phyloP scores from a whole-genome alignment of 2,888 invertebrate species.

The Ophonus ardosiacus region DNA sequence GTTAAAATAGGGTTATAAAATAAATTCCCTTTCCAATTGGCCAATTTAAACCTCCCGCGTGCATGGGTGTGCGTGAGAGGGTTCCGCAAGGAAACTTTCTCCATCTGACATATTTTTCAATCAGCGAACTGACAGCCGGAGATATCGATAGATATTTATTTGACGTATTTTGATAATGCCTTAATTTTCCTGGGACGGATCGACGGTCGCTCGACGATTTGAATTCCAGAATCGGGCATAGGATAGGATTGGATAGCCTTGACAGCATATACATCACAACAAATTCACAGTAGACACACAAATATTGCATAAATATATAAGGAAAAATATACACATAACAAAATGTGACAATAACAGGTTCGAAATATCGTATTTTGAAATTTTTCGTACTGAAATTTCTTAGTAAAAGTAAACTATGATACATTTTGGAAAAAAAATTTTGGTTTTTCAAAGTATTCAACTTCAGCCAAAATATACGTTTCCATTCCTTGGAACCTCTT shows the following conservation, averaged over 20 bases:
- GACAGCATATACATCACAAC: slow-evolving; percentile 31
- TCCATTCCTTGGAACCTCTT: too few species aligned
- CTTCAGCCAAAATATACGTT: too few species aligned
- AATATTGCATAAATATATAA: not conserved
- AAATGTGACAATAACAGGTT: not conserved
- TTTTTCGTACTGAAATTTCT: too few species aligned
- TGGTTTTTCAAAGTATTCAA: too few species aligned
- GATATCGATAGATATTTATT: slow-evolving; percentile 60
- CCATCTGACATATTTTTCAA: slow-evolving; percentile 61
- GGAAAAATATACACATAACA: not conserved
- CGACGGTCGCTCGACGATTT: slow-evolving; percentile 16
- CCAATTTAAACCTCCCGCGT: not conserved
- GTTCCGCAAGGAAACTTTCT: slow-evolving; percentile 5
- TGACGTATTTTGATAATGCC: slow-evolving; percentile 59
- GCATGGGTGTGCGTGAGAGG: not conserved
- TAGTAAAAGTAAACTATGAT: too few species aligned
- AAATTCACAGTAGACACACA: not conserved
- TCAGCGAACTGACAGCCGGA: slow-evolving; percentile 51
- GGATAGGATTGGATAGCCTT: not conserved
- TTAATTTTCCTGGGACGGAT: slow-evolving; percentile 52
- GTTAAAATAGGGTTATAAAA: not conserved
- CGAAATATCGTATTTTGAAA: too few species aligned
- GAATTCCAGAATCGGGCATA: slow-evolving; percentile 2
- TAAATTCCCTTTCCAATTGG: not conserved
- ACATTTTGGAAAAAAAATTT: too few species aligned